These are phyloP conservation scores for Cyanistes caeruleus DNA, from an alignment of 2,113 vertebrate genomes.

Conservation along the genomic window DNA sequence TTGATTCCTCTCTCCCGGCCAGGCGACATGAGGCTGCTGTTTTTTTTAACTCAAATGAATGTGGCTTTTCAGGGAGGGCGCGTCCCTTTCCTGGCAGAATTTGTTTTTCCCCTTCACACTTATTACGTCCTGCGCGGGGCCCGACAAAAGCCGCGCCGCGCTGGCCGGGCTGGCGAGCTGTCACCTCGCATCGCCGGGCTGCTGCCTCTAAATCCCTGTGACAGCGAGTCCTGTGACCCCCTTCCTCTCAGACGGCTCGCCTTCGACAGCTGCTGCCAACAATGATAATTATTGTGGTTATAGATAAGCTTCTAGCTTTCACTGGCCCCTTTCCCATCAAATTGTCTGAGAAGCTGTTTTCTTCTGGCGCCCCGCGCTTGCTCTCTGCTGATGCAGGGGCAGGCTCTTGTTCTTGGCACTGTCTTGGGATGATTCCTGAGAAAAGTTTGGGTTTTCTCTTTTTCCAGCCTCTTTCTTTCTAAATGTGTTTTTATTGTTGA, in stretches of 20 bases:
- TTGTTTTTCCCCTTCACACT: constrained; percentile 17
- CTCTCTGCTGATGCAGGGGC: not conserved
- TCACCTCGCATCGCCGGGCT: not conserved
- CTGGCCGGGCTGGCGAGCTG: not conserved
- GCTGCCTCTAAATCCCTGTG: constrained; percentile 39
- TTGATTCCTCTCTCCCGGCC: not conserved
- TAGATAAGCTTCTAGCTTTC: constrained; percentile 68
- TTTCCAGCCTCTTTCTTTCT: not conserved
- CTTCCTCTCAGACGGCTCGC: constrained; percentile 50
- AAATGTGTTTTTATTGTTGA: not conserved
- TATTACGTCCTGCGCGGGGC: not conserved
- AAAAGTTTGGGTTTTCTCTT: not conserved
- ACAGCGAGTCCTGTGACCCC: constrained; percentile 51
- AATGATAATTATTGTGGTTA: constrained; percentile 58
- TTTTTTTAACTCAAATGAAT: not conserved
- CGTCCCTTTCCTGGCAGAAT: not conserved
- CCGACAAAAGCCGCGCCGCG: not conserved
- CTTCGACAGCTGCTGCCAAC: constrained; percentile 51
- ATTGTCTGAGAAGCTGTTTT: constrained; percentile 66
- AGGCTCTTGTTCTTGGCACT: constrained; percentile 55
- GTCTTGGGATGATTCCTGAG: constrained; percentile 19
- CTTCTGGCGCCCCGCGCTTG: constrained; percentile 32
- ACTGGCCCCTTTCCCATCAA: constrained; percentile 67
- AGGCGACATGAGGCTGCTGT: not conserved
- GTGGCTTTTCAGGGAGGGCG: constrained; percentile 27